These are phyloP conservation scores for Thalpophila matura DNA, from an alignment of 2,888 invertebrate genomes.

Conservation along the genomic window DNA sequence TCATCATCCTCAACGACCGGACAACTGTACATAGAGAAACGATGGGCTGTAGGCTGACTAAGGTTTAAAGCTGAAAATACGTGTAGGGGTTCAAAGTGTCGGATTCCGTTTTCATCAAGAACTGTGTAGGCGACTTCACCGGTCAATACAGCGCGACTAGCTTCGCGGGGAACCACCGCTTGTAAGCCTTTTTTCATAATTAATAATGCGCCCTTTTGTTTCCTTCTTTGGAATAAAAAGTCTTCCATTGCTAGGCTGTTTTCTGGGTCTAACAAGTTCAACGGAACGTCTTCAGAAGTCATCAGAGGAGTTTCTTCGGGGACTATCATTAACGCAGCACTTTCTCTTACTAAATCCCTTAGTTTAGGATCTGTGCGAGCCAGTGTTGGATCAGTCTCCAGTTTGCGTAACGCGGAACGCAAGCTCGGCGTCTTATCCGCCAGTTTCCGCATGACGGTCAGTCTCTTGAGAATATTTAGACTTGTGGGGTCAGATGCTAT, in stretches of 20 bases:
- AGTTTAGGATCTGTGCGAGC: slow-evolving; percentile 93
- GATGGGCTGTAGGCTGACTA: slow-evolving; percentile 92
- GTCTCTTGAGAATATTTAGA: slow-evolving; percentile 92
- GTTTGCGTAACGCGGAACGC: slow-evolving; percentile 91
- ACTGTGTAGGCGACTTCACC: slow-evolving; percentile 94
- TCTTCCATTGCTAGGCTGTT: slow-evolving; percentile 95
- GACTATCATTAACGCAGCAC: slow-evolving; percentile 93
- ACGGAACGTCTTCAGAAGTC: slow-evolving; percentile 93
- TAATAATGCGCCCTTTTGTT: slow-evolving; percentile 91
- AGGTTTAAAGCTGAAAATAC: slow-evolving; percentile 93
- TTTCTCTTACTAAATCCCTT: slow-evolving; percentile 93
- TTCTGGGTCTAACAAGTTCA: slow-evolving; percentile 92
- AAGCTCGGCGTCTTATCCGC: slow-evolving; percentile 92
- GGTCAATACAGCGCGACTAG: slow-evolving; percentile 93
- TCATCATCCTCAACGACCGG: slow-evolving; percentile 90
- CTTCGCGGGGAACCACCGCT: slow-evolving; percentile 94
- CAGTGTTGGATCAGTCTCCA: slow-evolving; percentile 92
- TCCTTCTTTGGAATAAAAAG: slow-evolving; percentile 92
- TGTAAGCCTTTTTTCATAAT: slow-evolving; percentile 94
- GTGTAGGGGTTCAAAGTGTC: slow-evolving; percentile 94
- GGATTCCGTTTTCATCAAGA: slow-evolving; percentile 94
- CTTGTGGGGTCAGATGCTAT: slow-evolving; percentile 91
- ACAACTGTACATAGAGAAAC: slow-evolving; percentile 93
- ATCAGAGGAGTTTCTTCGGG: slow-evolving; percentile 91
- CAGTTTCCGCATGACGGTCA: slow-evolving; percentile 93